These are phyloP conservation scores for Neocrepidodera transversa DNA, from an alignment of 2,888 invertebrate genomes.

Conservation along the genomic window DNA sequence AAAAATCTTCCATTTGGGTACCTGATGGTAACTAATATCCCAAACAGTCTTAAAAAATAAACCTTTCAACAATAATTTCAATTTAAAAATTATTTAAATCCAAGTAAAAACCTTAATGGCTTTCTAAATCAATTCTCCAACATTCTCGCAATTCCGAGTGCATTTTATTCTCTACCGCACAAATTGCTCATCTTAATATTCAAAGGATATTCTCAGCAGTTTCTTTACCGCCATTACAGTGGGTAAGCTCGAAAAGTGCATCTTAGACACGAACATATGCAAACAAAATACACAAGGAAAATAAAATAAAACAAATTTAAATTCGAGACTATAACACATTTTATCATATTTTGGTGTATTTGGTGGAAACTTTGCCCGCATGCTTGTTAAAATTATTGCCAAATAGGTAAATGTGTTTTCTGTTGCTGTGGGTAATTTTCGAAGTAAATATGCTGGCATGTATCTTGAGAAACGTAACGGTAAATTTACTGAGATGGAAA, in stretches of 20 bases:
- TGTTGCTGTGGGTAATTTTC: not conserved
- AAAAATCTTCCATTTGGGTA: no score
- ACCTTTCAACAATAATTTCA: no score
- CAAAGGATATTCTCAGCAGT: not conserved
- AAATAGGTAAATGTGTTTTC: not conserved
- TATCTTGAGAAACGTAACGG: not conserved
- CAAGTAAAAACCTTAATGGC: not conserved
- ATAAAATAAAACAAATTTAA: constrained; percentile 1
- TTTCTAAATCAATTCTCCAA: constrained; percentile 12
- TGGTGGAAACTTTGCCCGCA: not conserved
- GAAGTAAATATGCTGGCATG: not conserved
- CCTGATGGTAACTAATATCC: no score
- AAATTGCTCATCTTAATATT: not conserved
- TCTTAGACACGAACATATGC: constrained; percentile 10
- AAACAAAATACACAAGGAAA: not conserved
- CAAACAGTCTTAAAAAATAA: no score
- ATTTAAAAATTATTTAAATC: constrained; percentile 1
- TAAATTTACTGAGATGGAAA: no score
- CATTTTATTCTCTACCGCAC: constrained; percentile 6
- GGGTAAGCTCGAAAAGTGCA: constrained; percentile 12
- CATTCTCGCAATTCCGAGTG: not conserved
- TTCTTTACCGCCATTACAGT: constrained; percentile 7
- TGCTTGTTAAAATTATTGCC: constrained; percentile 5
- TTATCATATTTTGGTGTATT: constrained; percentile 1
- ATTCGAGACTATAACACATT: not conserved